Evolutionary conservation across 1,140 invertebrate genomes (phyloP).

Genomic region (Heliothis subflexa): DNA sequence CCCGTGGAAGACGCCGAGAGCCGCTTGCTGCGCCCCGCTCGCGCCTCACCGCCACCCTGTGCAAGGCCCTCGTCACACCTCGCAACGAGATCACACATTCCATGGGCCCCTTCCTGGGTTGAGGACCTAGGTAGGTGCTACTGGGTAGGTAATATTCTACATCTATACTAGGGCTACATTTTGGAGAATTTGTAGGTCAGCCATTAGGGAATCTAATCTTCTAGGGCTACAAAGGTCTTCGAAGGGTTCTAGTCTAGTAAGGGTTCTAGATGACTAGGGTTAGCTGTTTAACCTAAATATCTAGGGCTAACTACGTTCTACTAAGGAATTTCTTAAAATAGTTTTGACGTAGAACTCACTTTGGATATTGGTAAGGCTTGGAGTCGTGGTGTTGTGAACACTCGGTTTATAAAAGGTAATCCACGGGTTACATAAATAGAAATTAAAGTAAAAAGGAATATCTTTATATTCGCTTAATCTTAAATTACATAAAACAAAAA

Average conservation of each 20-base stretch:
- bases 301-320: conserved; percentile 3
- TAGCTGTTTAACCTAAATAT: no score
- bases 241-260: neutral
- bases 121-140: neutral
- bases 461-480: neutral
- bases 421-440: neutral
- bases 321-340: neutral
- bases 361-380: neutral
- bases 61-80: conserved; percentile 58
- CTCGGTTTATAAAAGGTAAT: neutral
- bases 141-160: neutral
- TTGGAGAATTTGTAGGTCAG: no score
- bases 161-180: neutral
- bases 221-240: no score
- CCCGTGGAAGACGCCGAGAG: conserved; percentile 70
- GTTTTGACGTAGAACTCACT: neutral
- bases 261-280: neutral
- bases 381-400: neutral
- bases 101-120: conserved; percentile 42
- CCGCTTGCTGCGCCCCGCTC: conserved; percentile 78
- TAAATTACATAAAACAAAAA: neutral
- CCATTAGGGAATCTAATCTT: no score
- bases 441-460: neutral
- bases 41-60: conserved; percentile 70
- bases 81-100: conserved; percentile 65